A percentile compares a stretch with the other conserved stretches of the same genome.
Conservation (phyloP, 2,797 vertebrate genomes). For the Liasis olivaceus region DNA sequence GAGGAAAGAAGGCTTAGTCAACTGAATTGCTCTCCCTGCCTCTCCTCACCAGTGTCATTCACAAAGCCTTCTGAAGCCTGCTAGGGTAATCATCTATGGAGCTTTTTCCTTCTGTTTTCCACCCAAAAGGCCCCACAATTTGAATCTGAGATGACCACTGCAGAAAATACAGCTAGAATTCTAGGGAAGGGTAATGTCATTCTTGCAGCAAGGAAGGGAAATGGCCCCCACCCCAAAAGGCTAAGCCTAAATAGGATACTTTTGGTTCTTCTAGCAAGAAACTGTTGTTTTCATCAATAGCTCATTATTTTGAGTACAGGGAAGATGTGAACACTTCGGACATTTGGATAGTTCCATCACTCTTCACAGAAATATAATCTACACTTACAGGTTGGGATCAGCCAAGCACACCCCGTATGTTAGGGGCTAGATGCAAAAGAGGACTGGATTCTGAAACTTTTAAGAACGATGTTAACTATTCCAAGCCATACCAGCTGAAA, state of each 20-base stretch:
- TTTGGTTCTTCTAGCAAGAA: background rate
- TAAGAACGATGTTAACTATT: background rate
- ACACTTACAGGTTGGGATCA: background rate
- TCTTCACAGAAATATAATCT: background rate
- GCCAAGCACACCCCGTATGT: too few species aligned
- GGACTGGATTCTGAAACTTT: background rate
- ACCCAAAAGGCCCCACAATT: too few species aligned
- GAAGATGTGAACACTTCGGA: background rate
- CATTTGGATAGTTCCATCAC: background rate
- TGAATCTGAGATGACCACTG: too few species aligned
- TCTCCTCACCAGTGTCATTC: too few species aligned
- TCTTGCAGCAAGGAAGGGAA: background rate
- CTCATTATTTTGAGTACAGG: conserved; percentile 11
- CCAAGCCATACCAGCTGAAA: background rate
- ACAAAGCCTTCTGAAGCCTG: too few species aligned
- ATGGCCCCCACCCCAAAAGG: too few species aligned
- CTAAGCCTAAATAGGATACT: conserved; percentile 4
- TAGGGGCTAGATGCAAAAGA: background rate
- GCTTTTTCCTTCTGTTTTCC: too few species aligned
- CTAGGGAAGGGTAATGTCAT: background rate
- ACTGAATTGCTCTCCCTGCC: too few species aligned
- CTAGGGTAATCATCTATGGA: too few species aligned
- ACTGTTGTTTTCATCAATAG: background rate
- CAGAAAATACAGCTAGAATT: too few species aligned
- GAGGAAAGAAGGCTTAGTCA: too few species aligned